A percentile compares a stretch with the other conserved stretches of the same genome.
These are phyloP conservation scores for Agrypnus murinus DNA, from an alignment of 2,888 invertebrate species.

Conservation along the genomic window DNA sequence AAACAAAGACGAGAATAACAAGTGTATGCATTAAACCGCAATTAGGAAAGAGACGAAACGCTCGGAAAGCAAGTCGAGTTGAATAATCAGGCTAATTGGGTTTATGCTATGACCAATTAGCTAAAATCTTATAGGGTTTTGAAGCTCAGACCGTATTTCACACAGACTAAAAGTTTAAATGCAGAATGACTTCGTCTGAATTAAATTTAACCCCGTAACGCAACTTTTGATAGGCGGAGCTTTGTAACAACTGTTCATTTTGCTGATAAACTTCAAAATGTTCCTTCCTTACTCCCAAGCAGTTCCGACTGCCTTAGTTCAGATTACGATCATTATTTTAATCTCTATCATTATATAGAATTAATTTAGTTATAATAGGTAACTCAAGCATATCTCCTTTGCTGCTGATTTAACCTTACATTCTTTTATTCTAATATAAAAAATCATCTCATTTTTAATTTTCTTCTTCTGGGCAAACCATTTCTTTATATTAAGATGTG, in stretches of 20 bases:
- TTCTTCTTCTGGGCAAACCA: not conserved
- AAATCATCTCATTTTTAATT: not conserved
- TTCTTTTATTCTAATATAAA: not conserved
- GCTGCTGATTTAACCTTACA: constrained; percentile 3
- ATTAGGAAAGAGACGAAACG: constrained; percentile 46
- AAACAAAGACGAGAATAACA: constrained; percentile 50
- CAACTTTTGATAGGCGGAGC: constrained; percentile 57
- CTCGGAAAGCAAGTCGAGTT: constrained; percentile 46
- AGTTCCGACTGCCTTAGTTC: constrained; percentile 53
- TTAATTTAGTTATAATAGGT: constrained; percentile 56
- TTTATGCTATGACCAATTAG: constrained; percentile 65
- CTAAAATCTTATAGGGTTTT: constrained; percentile 62
- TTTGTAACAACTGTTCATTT: constrained; percentile 59
- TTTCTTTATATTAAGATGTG: not conserved
- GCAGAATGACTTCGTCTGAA: constrained; percentile 61
- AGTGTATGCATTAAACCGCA: constrained; percentile 45
- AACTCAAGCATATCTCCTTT: constrained; percentile 20
- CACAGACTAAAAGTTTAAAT: constrained; percentile 62
- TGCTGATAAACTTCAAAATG: constrained; percentile 59
- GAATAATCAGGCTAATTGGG: constrained; percentile 63
- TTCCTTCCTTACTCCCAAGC: constrained; percentile 56
- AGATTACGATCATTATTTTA: constrained; percentile 63
- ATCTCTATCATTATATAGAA: constrained; percentile 57
- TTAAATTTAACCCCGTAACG: constrained; percentile 60
- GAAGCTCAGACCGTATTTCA: constrained; percentile 61